Base-by-base conservation (phyloP, 2,797 vertebrate genomes). In the Tachyglossus aculeatus region DNA sequence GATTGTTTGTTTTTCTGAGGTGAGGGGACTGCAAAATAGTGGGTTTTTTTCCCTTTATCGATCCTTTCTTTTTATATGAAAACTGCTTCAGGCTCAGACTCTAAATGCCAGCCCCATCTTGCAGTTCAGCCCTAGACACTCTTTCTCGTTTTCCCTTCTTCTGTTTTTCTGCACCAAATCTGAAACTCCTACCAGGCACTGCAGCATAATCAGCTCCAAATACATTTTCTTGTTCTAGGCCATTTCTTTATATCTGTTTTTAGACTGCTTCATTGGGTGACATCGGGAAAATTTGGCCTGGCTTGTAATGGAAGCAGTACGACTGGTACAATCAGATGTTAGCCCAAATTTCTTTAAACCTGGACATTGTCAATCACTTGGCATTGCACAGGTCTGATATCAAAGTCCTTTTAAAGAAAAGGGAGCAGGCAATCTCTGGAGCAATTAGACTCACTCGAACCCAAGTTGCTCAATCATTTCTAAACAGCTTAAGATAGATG, bases 161-260 rank as follows among this genome's bases (percentile, higher is more conserved):
- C 22, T 73, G 55, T 0, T 1, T 47, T 58, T 53, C 27, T 66
- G 71, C 58, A 67, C 73, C 62, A 74, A 67, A 75, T 60, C 75
- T 15, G 51, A 65, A 64, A 41, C n/a, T 69, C 51, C 68, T 18
- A 5, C 48, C 54, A 57, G 9, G 32, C 19, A 59, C 16, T 4
- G 19, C 6, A 24, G 9, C 57, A 47, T 61, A 44, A 50, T 18
- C 79, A 66, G 51, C 69, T 82, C 60, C 78, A 85, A 86, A 60
- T 53, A 77, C 54, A 76, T 55, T 77, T 51, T 9, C 74, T 66
- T 68, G 65, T 69, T 71, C 66, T 50, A 47, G 84, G 18, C 65
- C 69, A 81, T 66, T 83, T 77, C 74, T 78, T 72, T 63, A n/a
- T n/a, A n/a, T n/a, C n/a, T n/a, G n/a, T n/a, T n/a, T 77, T 83